phyloP scores from a whole-genome alignment of 2,888 invertebrate genomes.

The Dryomyza anilis region DNA sequence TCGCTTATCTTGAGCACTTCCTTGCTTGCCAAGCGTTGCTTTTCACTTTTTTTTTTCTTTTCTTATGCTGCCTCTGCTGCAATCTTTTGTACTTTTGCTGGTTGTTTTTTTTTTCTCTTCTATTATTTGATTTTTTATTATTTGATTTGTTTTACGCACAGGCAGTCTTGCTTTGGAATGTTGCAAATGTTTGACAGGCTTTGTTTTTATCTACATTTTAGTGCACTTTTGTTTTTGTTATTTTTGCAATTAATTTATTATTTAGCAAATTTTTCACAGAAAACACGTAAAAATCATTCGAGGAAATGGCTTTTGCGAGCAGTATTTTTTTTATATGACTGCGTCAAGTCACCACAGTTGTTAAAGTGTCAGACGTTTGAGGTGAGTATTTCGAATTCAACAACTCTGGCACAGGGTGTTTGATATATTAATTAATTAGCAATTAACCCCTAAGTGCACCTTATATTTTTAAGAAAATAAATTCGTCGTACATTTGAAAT shows the following conservation, averaged over 20 bases:
- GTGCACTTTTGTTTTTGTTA: too few relatives aligned
- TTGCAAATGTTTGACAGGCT: not conserved
- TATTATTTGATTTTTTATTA: not conserved
- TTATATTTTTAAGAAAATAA: too few relatives aligned
- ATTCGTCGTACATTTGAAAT: too few relatives aligned
- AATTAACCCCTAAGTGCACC: too few relatives aligned
- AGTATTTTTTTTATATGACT: not conserved
- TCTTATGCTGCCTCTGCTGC: too few relatives aligned
- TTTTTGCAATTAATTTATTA: not conserved
- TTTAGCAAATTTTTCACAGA: not conserved
- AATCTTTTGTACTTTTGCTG: not conserved
- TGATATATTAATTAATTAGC: too few relatives aligned
- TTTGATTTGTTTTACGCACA: too few relatives aligned
- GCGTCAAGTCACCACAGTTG: not conserved
- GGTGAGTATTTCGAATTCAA: not conserved
- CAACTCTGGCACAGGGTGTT: not conserved
- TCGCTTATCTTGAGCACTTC: constrained; percentile 7
- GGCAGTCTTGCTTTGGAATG: too few relatives aligned
- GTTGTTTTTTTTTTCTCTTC: not conserved
- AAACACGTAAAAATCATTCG: not conserved
- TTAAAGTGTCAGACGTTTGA: not conserved
- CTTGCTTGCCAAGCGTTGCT: constrained; percentile 10
- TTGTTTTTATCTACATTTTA: not conserved
- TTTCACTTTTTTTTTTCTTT: constrained; percentile 6
- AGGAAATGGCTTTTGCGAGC: not conserved